These are phyloP conservation scores for Tenrec ecaudatus DNA, from an alignment of 2,113 vertebrate genomes.

Conservation along the genomic window DNA sequence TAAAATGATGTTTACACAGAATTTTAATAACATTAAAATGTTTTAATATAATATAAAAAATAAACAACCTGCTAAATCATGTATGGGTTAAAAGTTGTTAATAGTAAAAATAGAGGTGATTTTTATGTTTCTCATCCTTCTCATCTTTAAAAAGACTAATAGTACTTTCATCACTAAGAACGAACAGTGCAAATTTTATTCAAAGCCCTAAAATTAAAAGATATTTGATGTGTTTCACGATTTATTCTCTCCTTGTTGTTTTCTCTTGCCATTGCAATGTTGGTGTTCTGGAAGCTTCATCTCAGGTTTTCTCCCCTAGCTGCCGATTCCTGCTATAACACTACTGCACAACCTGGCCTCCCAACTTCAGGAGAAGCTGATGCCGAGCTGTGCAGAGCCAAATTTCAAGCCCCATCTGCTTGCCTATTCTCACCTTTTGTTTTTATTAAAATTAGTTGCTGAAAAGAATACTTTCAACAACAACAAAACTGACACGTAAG, in stretches of 20 bases:
- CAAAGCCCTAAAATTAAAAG: accelerated
- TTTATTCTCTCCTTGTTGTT: accelerated
- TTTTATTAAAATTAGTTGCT: accelerated
- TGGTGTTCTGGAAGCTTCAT: not conserved
- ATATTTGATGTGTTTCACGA: accelerated
- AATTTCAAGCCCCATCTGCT: not conserved
- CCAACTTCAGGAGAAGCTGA: not conserved
- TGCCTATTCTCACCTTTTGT: accelerated
- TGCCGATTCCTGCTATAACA: not conserved
- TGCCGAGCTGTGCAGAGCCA: accelerated
- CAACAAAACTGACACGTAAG: no score
- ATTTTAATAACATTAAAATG: not conserved
- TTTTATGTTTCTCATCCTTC: not conserved
- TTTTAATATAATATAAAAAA: not conserved
- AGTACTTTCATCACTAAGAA: not conserved
- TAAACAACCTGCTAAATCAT: not conserved
- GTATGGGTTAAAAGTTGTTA: not conserved
- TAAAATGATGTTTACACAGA: not conserved
- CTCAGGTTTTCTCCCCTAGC: not conserved
- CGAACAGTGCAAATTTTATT: not conserved
- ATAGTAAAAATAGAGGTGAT: not conserved
- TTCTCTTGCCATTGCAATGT: not conserved
- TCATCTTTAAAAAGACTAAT: not conserved
- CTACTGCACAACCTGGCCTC: not conserved
- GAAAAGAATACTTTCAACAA: not conserved